Evolutionary conservation across 2,888 invertebrate genomes (phyloP).

Genomic region (Dynastes maya): DNA sequence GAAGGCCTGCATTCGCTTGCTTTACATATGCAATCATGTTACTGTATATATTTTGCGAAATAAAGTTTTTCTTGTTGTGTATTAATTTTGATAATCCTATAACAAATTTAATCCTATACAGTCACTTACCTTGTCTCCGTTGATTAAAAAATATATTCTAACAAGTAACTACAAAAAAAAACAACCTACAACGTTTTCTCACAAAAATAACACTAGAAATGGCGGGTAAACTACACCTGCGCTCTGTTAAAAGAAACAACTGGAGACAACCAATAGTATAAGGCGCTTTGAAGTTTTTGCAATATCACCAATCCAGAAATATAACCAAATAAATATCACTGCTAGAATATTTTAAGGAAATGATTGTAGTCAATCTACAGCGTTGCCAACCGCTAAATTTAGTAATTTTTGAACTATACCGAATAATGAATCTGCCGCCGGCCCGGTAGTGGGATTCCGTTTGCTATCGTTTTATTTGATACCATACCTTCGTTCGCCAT

Average conservation of each 20-base stretch:
- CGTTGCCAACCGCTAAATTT: no score
- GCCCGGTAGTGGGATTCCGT: no score
- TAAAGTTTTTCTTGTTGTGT: conserved; percentile 50
- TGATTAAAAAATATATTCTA: neutral
- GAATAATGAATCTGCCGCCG: no score
- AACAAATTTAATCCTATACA: neutral
- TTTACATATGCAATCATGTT: conserved; percentile 51
- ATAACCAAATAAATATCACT: no score
- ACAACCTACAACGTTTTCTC: conserved; percentile 2
- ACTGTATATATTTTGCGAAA: conserved; percentile 53
- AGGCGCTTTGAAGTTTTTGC: no score
- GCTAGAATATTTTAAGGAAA: no score
- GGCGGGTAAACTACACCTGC: conserved; percentile 40
- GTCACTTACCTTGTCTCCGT: conserved; percentile 12
- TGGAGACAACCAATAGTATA: neutral
- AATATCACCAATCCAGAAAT: no score
- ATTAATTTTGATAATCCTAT: conserved; percentile 6
- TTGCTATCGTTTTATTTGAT: no score
- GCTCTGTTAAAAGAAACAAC: neutral
- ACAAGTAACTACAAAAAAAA: neutral
- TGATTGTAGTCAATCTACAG: no score
- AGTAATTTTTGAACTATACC: no score
- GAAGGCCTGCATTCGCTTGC: conserved; percentile 53
- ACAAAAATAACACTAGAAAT: conserved; percentile 38
- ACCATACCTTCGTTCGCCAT: no score